Base-by-base conservation (phyloP, 2,888 invertebrate species). In the Trissoscelio sp. region DNA sequence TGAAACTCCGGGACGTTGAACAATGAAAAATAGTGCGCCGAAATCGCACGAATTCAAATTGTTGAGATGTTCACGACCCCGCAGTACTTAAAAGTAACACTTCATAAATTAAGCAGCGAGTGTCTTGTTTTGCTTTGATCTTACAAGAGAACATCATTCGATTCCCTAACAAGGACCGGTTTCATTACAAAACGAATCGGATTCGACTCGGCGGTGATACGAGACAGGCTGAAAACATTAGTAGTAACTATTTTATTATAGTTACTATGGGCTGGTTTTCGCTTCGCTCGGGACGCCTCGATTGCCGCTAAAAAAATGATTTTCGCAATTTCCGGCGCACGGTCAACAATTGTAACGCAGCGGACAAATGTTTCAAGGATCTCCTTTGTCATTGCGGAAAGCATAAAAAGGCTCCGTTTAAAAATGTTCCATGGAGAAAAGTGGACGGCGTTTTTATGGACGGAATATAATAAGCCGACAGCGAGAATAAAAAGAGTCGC, bases 141-240 rank as follows among this genome's bases (percentile, higher is more conserved):
- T 69, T 79, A 66, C 66, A 57, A 28, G 72, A 55, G 79, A 72
- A 72, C 79, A 66, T 72, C 72, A 77, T 77, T 77, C 72, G 79
- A 72, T 72, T 72, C 78, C 60, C 44, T 79, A 79, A 79, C 79
- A 79, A 72, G 79, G 79, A 79, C 79, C 79, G 79, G 79, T 79
- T 79, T 72, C 72, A 79, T 79, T 79, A 79, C 79, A 79, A 79
- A 72, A 79, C 79, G 66, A 72, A 79, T 79, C 64, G 66, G 79
- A 79, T 72, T 79, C 58, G 79, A 66, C 72, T 79, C 72, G 79
- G 57, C 44, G 64, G 57, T 70, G 66, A 79, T 73, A 67, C 57
- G 53, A 53, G 73, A 78, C 79, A 60, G 60, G 60, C 48, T 72
- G 67, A 73, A 73, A 79, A 67, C 73, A 73, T 67, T 73, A 73